Conservation (phyloP, 2,113 vertebrate genomes). For the Alligator mississippiensis region DNA sequence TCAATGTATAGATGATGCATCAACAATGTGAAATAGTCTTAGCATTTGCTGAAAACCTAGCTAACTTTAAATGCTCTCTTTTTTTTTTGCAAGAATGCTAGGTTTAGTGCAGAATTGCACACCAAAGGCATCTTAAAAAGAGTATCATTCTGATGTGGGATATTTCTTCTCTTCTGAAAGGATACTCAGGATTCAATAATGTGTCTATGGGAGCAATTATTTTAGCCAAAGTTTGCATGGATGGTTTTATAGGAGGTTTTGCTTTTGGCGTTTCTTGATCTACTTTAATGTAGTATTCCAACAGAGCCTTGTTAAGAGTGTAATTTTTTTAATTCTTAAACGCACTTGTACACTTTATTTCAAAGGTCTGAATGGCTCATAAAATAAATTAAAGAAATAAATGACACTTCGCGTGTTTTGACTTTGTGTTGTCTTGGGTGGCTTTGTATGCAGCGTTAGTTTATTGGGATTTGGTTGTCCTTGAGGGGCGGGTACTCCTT, state of each 20-base stretch:
- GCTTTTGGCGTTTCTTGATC: conserved; percentile 64
- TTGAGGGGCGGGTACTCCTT: neutral
- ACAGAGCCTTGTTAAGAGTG: conserved; percentile 68
- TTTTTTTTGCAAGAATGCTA: neutral
- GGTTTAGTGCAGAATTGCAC: neutral
- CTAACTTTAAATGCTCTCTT: conserved; percentile 63
- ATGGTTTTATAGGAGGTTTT: conserved; percentile 66
- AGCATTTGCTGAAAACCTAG: conserved; percentile 69
- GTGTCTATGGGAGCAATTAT: conserved; percentile 65
- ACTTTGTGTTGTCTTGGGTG: conserved; percentile 33
- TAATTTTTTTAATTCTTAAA: conserved; percentile 75
- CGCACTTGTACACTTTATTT: conserved; percentile 72
- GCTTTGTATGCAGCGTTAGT: neutral
- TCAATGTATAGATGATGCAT: conserved; percentile 70
- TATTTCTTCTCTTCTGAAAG: conserved; percentile 64
- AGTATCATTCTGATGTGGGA: neutral
- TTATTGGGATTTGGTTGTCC: neutral
- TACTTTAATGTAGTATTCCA: conserved; percentile 63
- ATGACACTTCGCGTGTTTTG: conserved; percentile 58
- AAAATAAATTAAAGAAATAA: conserved; percentile 66
- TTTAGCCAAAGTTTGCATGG: conserved; percentile 71
- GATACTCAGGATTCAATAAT: conserved; percentile 47
- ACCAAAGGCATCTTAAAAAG: conserved; percentile 56
- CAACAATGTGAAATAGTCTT: conserved; percentile 71
- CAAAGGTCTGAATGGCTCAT: conserved; percentile 70